Conservation (phyloP, 2,113 vertebrate species). For the Etia nguti region DNA sequence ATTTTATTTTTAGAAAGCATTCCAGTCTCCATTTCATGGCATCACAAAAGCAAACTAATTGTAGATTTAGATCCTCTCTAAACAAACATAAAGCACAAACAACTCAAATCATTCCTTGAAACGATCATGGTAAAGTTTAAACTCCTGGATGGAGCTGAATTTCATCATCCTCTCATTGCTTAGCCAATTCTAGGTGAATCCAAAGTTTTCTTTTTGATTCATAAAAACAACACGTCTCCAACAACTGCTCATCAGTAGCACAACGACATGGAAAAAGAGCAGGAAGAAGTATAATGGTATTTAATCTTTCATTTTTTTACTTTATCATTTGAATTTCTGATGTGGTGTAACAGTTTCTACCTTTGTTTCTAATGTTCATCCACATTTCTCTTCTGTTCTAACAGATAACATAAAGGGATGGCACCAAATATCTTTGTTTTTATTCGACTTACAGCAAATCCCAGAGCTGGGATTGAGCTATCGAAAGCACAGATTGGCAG, state of each 20-base stretch:
- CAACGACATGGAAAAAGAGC: background rate
- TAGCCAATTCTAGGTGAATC: background rate
- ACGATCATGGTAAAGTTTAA: rapidly evolving
- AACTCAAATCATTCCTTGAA: background rate
- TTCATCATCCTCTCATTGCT: background rate
- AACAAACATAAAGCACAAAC: background rate
- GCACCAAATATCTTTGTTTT: background rate
- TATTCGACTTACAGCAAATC: background rate
- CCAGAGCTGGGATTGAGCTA: background rate
- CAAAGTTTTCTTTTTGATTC: background rate
- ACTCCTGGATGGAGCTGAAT: background rate
- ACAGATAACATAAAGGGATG: background rate
- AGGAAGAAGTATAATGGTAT: background rate
- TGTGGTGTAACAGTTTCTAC: background rate
- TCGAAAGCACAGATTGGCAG: background rate
- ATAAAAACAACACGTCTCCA: background rate
- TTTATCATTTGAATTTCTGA: background rate
- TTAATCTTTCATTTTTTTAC: background rate
- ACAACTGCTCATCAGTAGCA: background rate
- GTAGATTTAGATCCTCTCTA: background rate
- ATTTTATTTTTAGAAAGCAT: background rate
- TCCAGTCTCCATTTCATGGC: background rate
- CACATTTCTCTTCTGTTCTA: background rate
- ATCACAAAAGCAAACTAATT: background rate
- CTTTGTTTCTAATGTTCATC: background rate